These are phyloP conservation scores for Euplexia lucipara DNA, from an alignment of 2,888 invertebrate genomes.

Conservation along the genomic window DNA sequence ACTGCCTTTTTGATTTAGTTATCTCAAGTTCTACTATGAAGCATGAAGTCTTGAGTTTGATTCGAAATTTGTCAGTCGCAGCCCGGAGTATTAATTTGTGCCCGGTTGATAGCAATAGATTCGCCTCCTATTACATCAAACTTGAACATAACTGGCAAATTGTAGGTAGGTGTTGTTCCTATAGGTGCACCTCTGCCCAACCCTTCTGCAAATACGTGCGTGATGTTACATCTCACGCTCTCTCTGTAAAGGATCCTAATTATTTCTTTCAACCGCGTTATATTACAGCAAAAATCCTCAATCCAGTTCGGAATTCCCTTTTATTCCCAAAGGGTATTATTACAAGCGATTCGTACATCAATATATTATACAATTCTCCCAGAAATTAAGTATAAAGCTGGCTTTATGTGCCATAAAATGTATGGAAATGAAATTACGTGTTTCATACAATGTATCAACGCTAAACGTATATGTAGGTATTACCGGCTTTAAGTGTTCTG, in stretches of 20 bases:
- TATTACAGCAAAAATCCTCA: slow-evolving; percentile 15
- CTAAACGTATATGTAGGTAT: slow-evolving; percentile 45
- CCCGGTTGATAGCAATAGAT: no score
- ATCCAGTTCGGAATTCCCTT: slow-evolving; percentile 8
- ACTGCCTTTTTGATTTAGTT: no score
- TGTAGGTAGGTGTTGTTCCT: no score
- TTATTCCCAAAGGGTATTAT: slow-evolving; percentile 42
- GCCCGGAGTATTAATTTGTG: no score
- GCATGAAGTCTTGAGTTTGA: no score
- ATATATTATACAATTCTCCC: slow-evolving; percentile 46
- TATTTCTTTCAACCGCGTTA: slow-evolving; percentile 1
- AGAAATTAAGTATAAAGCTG: slow-evolving; percentile 57
- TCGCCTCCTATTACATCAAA: no score
- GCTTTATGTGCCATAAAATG: slow-evolving; percentile 59
- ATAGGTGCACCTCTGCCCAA: no score
- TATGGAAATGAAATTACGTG: slow-evolving; percentile 59
- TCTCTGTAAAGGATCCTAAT: neutral
- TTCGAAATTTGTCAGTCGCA: no score
- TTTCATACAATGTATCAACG: slow-evolving; percentile 57
- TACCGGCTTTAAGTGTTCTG: slow-evolving; percentile 38
- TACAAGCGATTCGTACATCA: slow-evolving; percentile 48
- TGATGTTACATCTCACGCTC: neutral
- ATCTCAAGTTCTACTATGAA: no score
- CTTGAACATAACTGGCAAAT: no score
- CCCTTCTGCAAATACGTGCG: no score